These are phyloP conservation scores for Mamestra configurata DNA, from an alignment of 1,140 invertebrate species.

Conservation along the genomic window DNA sequence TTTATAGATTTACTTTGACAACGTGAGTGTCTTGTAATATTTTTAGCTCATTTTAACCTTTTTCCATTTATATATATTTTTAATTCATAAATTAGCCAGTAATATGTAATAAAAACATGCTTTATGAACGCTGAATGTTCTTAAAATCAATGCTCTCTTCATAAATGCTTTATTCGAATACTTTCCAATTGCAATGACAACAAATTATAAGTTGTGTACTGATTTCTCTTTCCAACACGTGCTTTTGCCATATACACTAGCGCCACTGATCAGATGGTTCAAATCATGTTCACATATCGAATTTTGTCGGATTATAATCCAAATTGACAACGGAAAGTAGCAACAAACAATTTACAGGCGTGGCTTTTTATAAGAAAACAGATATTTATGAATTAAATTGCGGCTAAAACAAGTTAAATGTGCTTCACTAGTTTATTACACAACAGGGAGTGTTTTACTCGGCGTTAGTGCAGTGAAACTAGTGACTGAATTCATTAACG, in stretches of 20 bases:
- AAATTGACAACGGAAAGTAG: conserved; percentile 52
- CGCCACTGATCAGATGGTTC: background rate
- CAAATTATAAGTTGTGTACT: background rate
- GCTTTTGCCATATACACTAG: background rate
- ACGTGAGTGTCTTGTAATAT: background rate
- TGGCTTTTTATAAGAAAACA: conserved; percentile 58
- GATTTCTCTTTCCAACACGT: conserved; percentile 5
- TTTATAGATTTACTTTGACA: too few species aligned
- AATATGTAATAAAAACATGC: background rate
- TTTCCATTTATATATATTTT: background rate
- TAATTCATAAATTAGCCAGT: background rate
- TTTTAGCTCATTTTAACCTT: too few species aligned
- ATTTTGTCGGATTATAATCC: background rate
- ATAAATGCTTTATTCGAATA: background rate
- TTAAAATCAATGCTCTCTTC: background rate
- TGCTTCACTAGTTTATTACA: background rate
- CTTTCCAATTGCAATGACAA: background rate
- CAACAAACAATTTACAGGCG: conserved; percentile 63
- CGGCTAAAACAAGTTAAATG: background rate
- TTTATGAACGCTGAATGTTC: background rate
- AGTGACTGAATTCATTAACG: conserved; percentile 24
- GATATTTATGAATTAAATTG: conserved; percentile 53
- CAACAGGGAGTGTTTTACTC: conserved; percentile 6
- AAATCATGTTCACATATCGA: background rate
- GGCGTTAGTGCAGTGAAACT: background rate